Conservation (phyloP, 2,113 vertebrate genomes). For the Ellobius talpinus region DNA sequence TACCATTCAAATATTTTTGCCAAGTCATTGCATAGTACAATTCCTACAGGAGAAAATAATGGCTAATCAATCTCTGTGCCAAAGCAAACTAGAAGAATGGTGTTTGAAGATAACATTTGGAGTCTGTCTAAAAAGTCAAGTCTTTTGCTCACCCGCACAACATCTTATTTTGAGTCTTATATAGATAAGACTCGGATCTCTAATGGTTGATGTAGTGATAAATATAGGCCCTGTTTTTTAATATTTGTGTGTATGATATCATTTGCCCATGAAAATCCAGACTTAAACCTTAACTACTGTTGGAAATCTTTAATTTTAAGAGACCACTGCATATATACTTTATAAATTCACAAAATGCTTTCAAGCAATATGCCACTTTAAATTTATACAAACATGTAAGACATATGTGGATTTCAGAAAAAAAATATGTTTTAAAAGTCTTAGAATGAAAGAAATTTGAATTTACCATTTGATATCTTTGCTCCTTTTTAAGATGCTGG, state of each 20-base stretch:
- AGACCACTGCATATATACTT: neutral
- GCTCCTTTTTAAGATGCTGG: neutral
- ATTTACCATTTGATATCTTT: neutral
- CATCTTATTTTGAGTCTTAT: neutral
- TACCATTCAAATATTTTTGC: slow-evolving; percentile 60
- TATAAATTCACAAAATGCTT: neutral
- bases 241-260: neutral
- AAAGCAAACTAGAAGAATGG: slow-evolving; percentile 53
- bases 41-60: slow-evolving; percentile 53
- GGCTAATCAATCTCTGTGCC: slow-evolving; percentile 15
- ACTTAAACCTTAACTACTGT: neutral
- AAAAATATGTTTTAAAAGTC: slow-evolving; percentile 12
- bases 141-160: neutral
- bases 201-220: neutral
- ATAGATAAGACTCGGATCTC: neutral
- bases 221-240: neutral
- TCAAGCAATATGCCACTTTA: neutral
- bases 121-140: slow-evolving; percentile 7
- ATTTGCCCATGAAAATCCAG: neutral
- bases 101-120: neutral
- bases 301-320: neutral
- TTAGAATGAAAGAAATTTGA: neutral
- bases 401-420: neutral
- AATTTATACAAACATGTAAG: neutral
- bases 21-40: slow-evolving; percentile 61